phyloP scores from a whole-genome alignment of 53 echinoderm and acorn worm species.

The Temnopleurus reevesii region DNA sequence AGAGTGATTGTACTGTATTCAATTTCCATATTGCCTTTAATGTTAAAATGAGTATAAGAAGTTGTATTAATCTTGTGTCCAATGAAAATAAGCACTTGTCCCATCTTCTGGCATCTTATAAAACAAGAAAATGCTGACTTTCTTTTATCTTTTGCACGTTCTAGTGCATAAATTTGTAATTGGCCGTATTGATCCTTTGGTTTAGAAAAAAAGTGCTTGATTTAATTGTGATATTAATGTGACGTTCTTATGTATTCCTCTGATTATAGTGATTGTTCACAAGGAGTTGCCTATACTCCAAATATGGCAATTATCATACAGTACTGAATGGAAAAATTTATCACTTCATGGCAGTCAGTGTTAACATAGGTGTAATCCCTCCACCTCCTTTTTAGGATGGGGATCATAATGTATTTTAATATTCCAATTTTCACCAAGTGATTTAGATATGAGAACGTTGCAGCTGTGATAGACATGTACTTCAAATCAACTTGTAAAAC shows the following conservation, averaged over 20 bases:
- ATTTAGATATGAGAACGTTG: background rate
- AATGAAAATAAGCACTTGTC: background rate
- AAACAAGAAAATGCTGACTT: background rate
- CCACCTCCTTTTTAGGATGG: too few species aligned
- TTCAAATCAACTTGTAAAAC: background rate
- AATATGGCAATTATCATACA: background rate
- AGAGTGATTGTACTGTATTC: background rate
- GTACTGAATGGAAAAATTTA: background rate
- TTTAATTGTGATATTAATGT: background rate
- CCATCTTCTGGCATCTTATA: background rate
- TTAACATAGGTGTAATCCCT: background rate
- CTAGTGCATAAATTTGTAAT: background rate
- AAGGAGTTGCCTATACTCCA: background rate
- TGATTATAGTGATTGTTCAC: too few species aligned
- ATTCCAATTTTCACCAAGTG: background rate
- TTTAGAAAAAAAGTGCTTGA: background rate
- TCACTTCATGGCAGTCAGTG: background rate
- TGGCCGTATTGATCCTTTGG: background rate
- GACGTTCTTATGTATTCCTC: background rate
- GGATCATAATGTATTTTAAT: too few species aligned
- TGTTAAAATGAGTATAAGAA: background rate
- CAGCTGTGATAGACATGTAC: background rate
- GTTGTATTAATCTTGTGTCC: background rate
- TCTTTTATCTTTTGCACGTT: background rate
- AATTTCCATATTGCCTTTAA: slow-evolving; percentile 14